Evolutionary conservation across 2,797 vertebrate genomes (phyloP).

Genomic region (Enteromius anoplus): DNA sequence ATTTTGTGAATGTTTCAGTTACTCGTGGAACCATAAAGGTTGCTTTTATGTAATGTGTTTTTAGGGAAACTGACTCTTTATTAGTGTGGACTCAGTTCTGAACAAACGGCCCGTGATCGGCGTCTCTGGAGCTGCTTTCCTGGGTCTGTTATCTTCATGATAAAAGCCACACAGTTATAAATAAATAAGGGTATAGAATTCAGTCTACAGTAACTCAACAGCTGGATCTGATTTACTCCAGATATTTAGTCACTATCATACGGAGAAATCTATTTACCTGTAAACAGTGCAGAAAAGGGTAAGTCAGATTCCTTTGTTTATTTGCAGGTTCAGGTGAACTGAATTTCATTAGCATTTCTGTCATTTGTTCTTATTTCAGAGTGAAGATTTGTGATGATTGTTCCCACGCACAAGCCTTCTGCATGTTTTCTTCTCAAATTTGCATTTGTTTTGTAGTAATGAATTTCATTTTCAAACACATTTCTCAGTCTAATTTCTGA

Average conservation of each 20-base stretch:
- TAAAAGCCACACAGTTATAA: background rate
- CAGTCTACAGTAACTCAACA: background rate
- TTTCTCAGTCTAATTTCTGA: background rate
- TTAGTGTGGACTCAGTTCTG: background rate
- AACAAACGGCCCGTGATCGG: too few relatives aligned
- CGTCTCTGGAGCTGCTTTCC: background rate
- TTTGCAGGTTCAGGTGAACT: background rate
- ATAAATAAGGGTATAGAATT: background rate
- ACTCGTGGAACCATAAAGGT: background rate
- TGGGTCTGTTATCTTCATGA: background rate
- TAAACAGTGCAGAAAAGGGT: background rate
- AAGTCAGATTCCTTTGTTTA: background rate
- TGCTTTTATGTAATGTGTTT: background rate
- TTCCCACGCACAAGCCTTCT: background rate
- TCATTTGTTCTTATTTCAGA: background rate
- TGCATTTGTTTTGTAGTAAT: background rate
- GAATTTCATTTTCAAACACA: background rate
- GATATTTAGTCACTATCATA: background rate
- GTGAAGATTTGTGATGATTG: background rate
- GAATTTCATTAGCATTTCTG: background rate
- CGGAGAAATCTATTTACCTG: background rate
- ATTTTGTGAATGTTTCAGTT: background rate
- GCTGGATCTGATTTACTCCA: background rate
- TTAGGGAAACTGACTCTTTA: background rate
- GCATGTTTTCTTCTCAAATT: background rate